Base-by-base conservation (phyloP, 2,113 vertebrate genomes). In the Cygnus buccinator region DNA sequence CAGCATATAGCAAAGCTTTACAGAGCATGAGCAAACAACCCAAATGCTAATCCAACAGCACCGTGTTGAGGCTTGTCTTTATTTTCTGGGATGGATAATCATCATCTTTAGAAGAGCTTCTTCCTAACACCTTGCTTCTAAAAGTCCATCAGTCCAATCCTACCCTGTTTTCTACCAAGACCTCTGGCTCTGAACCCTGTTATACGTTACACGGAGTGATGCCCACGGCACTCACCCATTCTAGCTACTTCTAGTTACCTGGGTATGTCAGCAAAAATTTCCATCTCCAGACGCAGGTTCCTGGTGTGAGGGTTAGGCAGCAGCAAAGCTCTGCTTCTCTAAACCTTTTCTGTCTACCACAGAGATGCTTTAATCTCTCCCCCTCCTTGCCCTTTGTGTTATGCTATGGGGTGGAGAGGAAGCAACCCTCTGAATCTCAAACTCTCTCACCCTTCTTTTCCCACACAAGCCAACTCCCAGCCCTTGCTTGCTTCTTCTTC, bases 401-500 rank as follows among this genome's bases (percentile, higher is more conserved):
- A 61, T 1, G 4, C 74, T 59, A 1, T 54, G n/a, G 74, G 54
- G n/a, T 39, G 39, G 70, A 91, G 59, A 68, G 78, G 41, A 94
- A 81, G 59, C 81, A 55, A 33, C 76, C 39, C 41, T 66, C 41
- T 70, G 59, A 58, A 79, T 73, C 41, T 63, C 11, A 6, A 79
- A 20, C 50, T 78, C 76, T 85, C 82, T 65, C 74, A 68, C 44
- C 83, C 58, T 79, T 85, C 67, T 75, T 82, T 94, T 88, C 86
- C 93, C 87, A 92, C 92, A 79, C 72, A 59, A 71, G 50, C 54
- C 65, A 87, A 85, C 48, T 93, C 81, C 66, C 74, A 87, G 84
- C 74, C 94, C 37, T 89, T 91, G 72, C 91, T 55, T 89, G 72
- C 84, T 91, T 81, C 72, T 96, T 93, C 94, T 92, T 78, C 90